These are phyloP conservation scores for Diaperis boleti DNA, from an alignment of 2,888 invertebrate species.

Conservation along the genomic window DNA sequence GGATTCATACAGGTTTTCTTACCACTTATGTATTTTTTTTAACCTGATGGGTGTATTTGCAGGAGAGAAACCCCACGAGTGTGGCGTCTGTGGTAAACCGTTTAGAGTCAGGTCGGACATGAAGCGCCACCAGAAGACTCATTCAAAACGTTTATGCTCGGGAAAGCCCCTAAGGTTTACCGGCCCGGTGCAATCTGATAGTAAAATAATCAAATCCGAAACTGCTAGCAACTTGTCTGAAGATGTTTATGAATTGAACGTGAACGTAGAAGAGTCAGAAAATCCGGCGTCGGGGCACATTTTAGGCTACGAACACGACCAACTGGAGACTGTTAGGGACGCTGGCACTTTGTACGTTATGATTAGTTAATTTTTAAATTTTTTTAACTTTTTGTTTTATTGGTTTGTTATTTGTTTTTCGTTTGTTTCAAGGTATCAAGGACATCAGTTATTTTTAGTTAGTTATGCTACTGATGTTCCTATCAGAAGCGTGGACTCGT, in stretches of 20 bases:
- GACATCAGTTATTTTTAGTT: constrained; percentile 61
- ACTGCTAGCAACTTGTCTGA: constrained; percentile 49
- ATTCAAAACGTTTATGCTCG: constrained; percentile 65
- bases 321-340: constrained; percentile 50
- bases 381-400: constrained; percentile 32
- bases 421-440: constrained; percentile 58
- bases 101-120: constrained; percentile 88
- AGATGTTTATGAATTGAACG: constrained; percentile 51
- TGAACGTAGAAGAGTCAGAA: constrained; percentile 55
- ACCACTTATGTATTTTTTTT: no score
- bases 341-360: constrained; percentile 52
- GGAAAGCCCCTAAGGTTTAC: constrained; percentile 52
- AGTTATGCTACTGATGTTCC: constrained; percentile 60
- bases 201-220: constrained; percentile 40
- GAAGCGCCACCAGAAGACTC: constrained; percentile 82
- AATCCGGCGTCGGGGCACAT: constrained; percentile 61
- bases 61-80: constrained; percentile 84
- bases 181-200: constrained; percentile 22
- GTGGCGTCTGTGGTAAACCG: constrained; percentile 81
- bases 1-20: constrained; percentile 87
- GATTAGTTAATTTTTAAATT: constrained; percentile 38
- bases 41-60: constrained; percentile 39
- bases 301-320: constrained; percentile 57
- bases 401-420: constrained; percentile 37
- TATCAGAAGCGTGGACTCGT: constrained; percentile 52